phyloP scores from a whole-genome alignment of 35 echinoderm and acorn worm species.

The Nesometra sesokonis region DNA sequence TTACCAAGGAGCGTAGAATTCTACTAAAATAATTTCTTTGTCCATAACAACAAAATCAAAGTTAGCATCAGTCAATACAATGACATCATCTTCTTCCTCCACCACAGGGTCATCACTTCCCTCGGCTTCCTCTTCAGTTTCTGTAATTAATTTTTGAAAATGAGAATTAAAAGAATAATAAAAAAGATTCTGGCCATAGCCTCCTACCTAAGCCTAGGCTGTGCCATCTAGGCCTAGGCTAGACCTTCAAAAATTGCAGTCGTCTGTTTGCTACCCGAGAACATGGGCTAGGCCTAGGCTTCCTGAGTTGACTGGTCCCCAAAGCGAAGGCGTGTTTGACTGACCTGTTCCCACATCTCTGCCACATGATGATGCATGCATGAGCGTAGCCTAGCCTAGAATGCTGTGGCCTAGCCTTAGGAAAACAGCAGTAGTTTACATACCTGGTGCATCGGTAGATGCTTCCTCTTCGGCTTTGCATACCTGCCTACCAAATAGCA shows the following conservation, averaged over 20 bases:
- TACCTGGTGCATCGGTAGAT: neutral
- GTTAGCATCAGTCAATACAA: slow-evolving; percentile 65
- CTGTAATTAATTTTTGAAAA: neutral
- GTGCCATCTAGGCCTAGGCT: too few relatives aligned
- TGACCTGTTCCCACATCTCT: too few relatives aligned
- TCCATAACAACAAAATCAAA: slow-evolving; percentile 63
- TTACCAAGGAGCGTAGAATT: slow-evolving; percentile 98
- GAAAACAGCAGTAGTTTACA: neutral
- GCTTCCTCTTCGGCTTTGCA: neutral
- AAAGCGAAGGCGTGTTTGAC: too few relatives aligned
- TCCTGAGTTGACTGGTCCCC: too few relatives aligned
- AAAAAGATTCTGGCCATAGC: too few relatives aligned
- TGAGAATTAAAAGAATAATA: neutral
- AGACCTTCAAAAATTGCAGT: too few relatives aligned
- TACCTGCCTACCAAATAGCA: neutral
- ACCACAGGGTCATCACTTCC: slow-evolving; percentile 18
- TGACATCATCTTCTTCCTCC: slow-evolving; percentile 65
- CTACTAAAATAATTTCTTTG: slow-evolving; percentile 75
- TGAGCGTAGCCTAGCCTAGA: neutral
- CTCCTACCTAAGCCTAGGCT: too few relatives aligned
- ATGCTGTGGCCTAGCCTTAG: neutral
- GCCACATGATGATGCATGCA: too few relatives aligned
- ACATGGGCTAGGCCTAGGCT: too few relatives aligned
- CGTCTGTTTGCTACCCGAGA: too few relatives aligned
- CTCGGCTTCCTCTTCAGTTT: neutral